A percentile compares a stretch with the other conserved stretches of the same genome.
Conservation (phyloP, 2,888 invertebrate species). For the Ornithoptera priamus region DNA sequence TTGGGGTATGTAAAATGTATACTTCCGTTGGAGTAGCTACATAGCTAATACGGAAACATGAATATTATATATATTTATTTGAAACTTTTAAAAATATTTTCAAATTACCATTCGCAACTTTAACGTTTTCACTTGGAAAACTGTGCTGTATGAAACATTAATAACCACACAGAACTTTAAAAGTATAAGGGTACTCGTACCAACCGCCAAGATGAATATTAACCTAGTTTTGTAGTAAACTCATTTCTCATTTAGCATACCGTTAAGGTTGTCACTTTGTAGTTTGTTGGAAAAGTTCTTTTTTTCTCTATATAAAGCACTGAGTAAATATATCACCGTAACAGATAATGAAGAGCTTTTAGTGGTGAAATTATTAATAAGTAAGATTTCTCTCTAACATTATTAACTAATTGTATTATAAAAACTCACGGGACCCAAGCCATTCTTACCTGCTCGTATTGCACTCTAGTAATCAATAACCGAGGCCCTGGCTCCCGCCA, state of each 20-base stretch:
- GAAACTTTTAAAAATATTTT: conserved; percentile 17
- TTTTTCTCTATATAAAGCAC: neutral
- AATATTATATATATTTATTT: neutral
- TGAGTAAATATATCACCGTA: neutral
- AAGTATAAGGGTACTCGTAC: conserved; percentile 27
- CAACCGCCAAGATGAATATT: conserved; percentile 29
- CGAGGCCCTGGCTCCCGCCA: too few species aligned
- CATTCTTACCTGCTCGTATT: too few species aligned
- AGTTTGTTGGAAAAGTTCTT: neutral
- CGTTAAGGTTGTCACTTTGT: conserved; percentile 21
- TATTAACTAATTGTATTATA: too few species aligned
- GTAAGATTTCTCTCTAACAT: neutral
- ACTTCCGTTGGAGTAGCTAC: neutral
- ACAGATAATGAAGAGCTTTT: neutral
- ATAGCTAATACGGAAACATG: neutral
- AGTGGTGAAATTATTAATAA: neutral
- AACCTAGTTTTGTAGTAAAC: conserved; percentile 30
- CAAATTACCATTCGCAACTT: conserved; percentile 21
- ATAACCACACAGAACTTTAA: conserved; percentile 29
- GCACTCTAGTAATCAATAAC: too few species aligned
- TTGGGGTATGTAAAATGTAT: neutral
- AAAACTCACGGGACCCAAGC: too few species aligned
- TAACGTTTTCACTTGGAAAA: conserved; percentile 20
- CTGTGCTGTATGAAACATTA: conserved; percentile 26
- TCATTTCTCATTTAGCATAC: conserved; percentile 28